Evolutionary conservation across 2,888 invertebrate species (phyloP), one percentile per base, ranked within the genome.

Genomic region (Melolontha melolontha): DNA sequence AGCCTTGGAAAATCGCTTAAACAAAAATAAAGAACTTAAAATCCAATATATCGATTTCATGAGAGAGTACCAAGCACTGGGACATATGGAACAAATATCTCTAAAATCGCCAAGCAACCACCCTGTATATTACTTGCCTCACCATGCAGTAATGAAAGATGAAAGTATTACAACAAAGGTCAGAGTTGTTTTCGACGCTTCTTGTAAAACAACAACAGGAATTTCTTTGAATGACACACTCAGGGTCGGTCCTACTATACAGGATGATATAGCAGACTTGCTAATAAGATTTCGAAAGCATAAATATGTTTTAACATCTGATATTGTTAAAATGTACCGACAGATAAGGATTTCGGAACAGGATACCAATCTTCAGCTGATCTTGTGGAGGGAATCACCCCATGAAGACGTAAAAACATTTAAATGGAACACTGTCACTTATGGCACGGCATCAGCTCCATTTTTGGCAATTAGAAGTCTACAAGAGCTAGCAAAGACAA

Each of bases 301-400:
- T 11, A 59, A 42, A 42, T 6, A 16, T 12, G 41, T 22, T 12
- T 17, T 59, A n/a, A 59, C 34, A 1, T 14, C 54, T 14, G 54
- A 54, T 22, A 34, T 54, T 1, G 34, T 22, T 4, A 54, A 54
- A 54, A 54, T 54, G 54, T 79, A 76, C 52, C 70, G 74, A 0
- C 77, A 78, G 65, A 71, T 80, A 7, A 5, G 65, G 5, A 55
- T 78, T 0, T 51, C 72, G 12, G 70, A 72, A 5, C 54, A 68
- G 1, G 70, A 79, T 17, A 51, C 59, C 1, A 59, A 74, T 41
- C 71, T 71, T 40, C 73, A 75, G 11, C 39, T 74, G 40, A 76
- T 75, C 16, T n/a, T 77, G 0, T 77, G 75, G 75, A 49, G 75
- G 5, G 39, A 66, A 8, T 69, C 50, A 22, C 54, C 70, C 1